Conservation (phyloP, 2,888 invertebrate species). For the Lasioglossum villosulum region DNA sequence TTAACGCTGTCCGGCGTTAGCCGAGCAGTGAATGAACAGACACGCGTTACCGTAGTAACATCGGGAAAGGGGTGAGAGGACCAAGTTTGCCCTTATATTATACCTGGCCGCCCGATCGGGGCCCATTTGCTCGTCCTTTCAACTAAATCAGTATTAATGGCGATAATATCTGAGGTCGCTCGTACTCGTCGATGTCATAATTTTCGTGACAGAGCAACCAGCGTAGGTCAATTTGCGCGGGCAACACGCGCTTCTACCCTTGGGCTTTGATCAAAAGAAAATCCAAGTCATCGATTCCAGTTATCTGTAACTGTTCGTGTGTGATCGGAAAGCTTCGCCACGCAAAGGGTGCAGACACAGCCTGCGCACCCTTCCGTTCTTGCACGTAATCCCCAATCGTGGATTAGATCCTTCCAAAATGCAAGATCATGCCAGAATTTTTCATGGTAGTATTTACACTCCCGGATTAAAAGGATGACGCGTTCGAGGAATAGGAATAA, state of each 20-base stretch:
- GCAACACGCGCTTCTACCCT: neutral
- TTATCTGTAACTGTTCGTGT: constrained; percentile 7
- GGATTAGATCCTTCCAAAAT: neutral
- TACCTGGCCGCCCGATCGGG: constrained; percentile 48
- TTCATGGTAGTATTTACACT: neutral
- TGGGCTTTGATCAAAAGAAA: constrained; percentile 19
- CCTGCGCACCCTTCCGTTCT: neutral
- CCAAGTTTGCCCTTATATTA: constrained; percentile 51
- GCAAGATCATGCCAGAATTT: neutral
- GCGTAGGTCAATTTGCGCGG: constrained; percentile 28
- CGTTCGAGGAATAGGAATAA: no score
- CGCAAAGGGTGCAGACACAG: constrained; percentile 5
- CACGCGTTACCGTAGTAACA: constrained; percentile 44
- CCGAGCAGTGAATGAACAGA: constrained; percentile 40
- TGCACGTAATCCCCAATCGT: neutral
- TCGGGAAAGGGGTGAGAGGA: constrained; percentile 20
- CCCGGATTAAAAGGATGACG: neutral
- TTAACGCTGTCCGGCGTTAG: constrained; percentile 53
- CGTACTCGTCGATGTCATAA: constrained; percentile 38
- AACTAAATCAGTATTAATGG: constrained; percentile 61
- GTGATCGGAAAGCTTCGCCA: neutral
- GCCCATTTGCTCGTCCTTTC: constrained; percentile 41
- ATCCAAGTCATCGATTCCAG: constrained; percentile 36
- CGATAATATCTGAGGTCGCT: constrained; percentile 36
- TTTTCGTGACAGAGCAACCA: constrained; percentile 34